These are phyloP conservation scores for Barnardius zonarius DNA, from an alignment of 2,113 vertebrate genomes.

Conservation along the genomic window DNA sequence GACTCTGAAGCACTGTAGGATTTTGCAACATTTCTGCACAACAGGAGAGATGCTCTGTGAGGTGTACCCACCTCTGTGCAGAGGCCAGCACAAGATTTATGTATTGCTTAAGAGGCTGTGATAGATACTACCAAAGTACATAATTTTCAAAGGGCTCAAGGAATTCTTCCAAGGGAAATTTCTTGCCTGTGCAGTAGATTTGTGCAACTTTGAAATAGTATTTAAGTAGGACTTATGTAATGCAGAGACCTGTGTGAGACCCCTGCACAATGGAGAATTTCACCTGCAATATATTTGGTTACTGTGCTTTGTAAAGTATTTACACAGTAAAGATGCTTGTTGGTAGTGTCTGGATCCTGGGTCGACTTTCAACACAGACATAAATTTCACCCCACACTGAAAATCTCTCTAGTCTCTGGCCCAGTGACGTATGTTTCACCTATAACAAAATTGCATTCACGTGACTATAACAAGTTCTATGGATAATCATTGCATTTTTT, in stretches of 20 bases:
- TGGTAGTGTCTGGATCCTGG: not conserved
- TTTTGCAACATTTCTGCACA: not conserved
- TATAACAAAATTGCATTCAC: not conserved
- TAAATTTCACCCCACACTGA: not conserved
- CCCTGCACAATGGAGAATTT: constrained; percentile 1
- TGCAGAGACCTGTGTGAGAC: constrained; percentile 47
- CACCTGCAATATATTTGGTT: constrained; percentile 50
- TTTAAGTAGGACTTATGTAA: constrained; percentile 32
- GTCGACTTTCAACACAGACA: not conserved
- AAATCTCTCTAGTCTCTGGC: not conserved
- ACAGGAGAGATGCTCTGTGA: not conserved
- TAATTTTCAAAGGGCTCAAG: constrained; percentile 14
- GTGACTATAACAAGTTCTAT: not conserved
- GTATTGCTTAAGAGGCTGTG: constrained; percentile 26
- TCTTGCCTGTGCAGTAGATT: constrained; percentile 11
- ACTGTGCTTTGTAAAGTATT: constrained; percentile 1
- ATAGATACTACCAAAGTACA: constrained; percentile 17
- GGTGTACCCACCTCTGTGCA: not conserved
- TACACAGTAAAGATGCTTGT: constrained; percentile 7
- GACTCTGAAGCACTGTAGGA: not conserved
- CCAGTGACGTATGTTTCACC: not conserved
- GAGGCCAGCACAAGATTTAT: constrained; percentile 41
- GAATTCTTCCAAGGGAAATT: constrained; percentile 46
- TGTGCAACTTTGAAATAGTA: constrained; percentile 15
- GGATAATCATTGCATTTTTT: not conserved